Base-by-base conservation (phyloP, 2,797 vertebrate species). In the Molossus alvarezi region DNA sequence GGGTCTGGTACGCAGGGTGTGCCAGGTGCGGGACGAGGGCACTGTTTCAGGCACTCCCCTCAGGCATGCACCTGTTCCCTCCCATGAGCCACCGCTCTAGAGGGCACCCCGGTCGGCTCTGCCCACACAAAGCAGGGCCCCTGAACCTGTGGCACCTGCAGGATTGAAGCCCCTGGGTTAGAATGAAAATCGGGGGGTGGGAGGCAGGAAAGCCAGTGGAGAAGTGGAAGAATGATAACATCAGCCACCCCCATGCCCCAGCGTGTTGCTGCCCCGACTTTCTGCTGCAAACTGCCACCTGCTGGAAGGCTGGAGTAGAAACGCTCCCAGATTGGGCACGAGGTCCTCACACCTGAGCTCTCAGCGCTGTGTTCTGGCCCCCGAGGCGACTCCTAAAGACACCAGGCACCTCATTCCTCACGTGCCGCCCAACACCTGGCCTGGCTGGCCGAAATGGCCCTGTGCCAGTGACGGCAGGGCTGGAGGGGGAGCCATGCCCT, bases 261-360 rank as follows among this genome's bases (percentile, higher is more conserved):
- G 1, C 1, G 37, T 9, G 17, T 4, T 37, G 17, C 0, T 6
- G 73, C 18, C 64, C 13, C 0, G 18, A 20, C 11, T 5, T 21
- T 33, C 25, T 27, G 11, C n/a, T 0, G 77, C 85, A 85, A 90
- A 6, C 25, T 45, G 45, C 96, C 97, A 90, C 77, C 97, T 97
- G 90, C 96, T 95, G 97, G 96, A 65, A 15, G 0, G 11, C 6
- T 0, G 0, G 1, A 45, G 81, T 10, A 95, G 18, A 21, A n/a
- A 64, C 4, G 1, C 37, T 62, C 15, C 5, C 0, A 0, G 12
- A 55, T n/a, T 48, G 60, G 76, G 9, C 13, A 0, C 37, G 55
- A 9, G 23, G 57, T 33, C 81, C 55, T 62, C 27, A 23, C 0
- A 1, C 29, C 71, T 17, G 23, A 15, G 5, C 9, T 7, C 17